Evolutionary conservation across 1,140 invertebrate species (phyloP), one percentile per base, ranked within the genome.

Genomic region (Ctenoplectra terminalis): DNA sequence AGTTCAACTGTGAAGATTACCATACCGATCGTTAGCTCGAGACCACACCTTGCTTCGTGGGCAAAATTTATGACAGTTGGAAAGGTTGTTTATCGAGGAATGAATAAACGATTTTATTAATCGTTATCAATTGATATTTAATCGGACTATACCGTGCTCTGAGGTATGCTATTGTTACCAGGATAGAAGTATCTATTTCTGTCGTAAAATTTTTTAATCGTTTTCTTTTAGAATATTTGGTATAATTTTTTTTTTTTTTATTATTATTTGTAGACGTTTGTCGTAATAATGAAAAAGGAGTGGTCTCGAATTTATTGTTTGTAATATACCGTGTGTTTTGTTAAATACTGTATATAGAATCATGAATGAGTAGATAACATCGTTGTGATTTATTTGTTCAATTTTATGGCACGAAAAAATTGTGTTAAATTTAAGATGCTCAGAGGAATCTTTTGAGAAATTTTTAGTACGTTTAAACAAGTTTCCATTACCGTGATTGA

Each of bases 131-230:
- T 50, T 8, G 46, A 66, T n/a, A 43, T 46, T 46, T 43, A 2
- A 29, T 15, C 8, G 8, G 26, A 54, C 8, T 11, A 6, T 48
- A 17, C 20, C 11, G n/a, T 48, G 40, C 40, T 43, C 40, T 43
- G 40, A 43, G n/a, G n/a, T n/a, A n/a, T n/a, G n/a, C n/a, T n/a
- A n/a, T n/a, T n/a, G n/a, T n/a, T n/a, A n/a, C n/a, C n/a, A n/a
- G n/a, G n/a, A n/a, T n/a, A n/a, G n/a, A n/a, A 11, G 0, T 0
- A 4, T 1, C 5, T 4, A 11, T 4, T 54, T 1, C 4, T 26
- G 52, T 13, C 26, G 11, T 26, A 26, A 15, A n/a, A 54, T 13
- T 54, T n/a, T n/a, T n/a, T n/a, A n/a, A n/a, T n/a, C n/a, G n/a
- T n/a, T n/a, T n/a, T n/a, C n/a, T n/a, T n/a, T n/a, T n/a, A n/a